Evolutionary conservation across 2,888 invertebrate species (phyloP).

Genomic region (Hemithea aestivaria): DNA sequence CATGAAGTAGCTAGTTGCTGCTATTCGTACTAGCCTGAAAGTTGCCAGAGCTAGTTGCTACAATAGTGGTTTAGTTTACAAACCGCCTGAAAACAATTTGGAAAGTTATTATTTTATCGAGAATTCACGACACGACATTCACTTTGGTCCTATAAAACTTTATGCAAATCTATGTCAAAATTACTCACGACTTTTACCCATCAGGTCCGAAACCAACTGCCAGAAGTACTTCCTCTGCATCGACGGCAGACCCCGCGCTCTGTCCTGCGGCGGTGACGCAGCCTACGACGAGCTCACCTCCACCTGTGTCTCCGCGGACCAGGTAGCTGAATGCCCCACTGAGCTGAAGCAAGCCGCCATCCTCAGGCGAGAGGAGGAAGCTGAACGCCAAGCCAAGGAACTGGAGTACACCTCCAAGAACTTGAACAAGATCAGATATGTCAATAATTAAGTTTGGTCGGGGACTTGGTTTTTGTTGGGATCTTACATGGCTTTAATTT

Average conservation of each 20-base stretch:
- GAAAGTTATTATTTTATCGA: no score
- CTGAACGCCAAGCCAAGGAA: constrained; percentile 51
- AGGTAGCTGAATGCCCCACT: constrained; percentile 85
- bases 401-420: constrained; percentile 35
- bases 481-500: no score
- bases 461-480: constrained; percentile 3
- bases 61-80: no score
- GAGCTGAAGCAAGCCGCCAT: constrained; percentile 48
- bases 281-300: constrained; percentile 87
- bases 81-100: no score
- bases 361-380: constrained; percentile 48
- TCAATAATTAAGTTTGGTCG: neutral
- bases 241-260: constrained; percentile 84
- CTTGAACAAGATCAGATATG: constrained; percentile 9
- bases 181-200: no score
- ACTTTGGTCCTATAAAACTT: no score
- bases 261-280: constrained; percentile 86
- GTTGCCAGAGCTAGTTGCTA: no score
- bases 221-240: constrained; percentile 90
- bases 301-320: constrained; percentile 87
- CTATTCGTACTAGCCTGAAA: no score
- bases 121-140: no score
- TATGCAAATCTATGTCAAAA: no score
- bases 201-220: constrained; percentile 83
- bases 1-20: no score